A percentile compares a stretch with the other conserved stretches of the same genome.
phyloP scores from a whole-genome alignment of 2,888 invertebrate genomes.

The Drosophila paucipuncta region DNA sequence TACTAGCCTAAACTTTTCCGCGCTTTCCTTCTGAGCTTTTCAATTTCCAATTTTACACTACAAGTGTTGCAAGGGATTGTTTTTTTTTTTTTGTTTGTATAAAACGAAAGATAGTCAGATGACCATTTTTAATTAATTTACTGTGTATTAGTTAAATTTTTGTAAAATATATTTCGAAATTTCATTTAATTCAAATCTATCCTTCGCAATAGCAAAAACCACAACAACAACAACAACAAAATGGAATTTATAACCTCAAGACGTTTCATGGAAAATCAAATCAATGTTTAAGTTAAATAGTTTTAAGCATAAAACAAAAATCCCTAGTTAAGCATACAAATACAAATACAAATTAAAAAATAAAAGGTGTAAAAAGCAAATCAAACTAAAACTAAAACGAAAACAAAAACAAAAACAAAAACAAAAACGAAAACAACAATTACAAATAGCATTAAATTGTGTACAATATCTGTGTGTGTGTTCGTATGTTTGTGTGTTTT shows the following conservation, averaged over 20 bases:
- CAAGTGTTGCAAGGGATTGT: slow-evolving; percentile 48
- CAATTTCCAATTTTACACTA: slow-evolving; percentile 56
- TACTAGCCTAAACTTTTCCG: slow-evolving; percentile 1
- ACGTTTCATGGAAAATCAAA: slow-evolving; percentile 71
- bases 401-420: slow-evolving; percentile 29
- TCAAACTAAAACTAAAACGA: slow-evolving; percentile 23
- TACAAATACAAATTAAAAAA: slow-evolving; percentile 22
- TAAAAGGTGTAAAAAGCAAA: slow-evolving; percentile 38
- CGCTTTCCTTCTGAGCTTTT: slow-evolving; percentile 20
- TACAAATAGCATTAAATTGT: slow-evolving; percentile 71
- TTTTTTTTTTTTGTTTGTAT: slow-evolving; percentile 18
- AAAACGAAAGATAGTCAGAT: not conserved
- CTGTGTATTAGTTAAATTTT: slow-evolving; percentile 24
- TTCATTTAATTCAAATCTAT: slow-evolving; percentile 14
- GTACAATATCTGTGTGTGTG: slow-evolving; percentile 34
- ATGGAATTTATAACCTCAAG: slow-evolving; percentile 61
- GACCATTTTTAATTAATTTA: not conserved
- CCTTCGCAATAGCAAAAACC: slow-evolving; percentile 8
- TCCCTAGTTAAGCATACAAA: slow-evolving; percentile 42
- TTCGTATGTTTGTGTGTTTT: slow-evolving; percentile 21
- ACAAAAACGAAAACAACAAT: slow-evolving; percentile 38
- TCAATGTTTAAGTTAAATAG: slow-evolving; percentile 82
- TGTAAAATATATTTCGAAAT: slow-evolving; percentile 37
- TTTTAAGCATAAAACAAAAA: slow-evolving; percentile 63
- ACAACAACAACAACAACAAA: slow-evolving; percentile 23